A percentile compares a stretch with the other conserved stretches of the same genome.
phyloP scores from a whole-genome alignment of 1,140 invertebrate genomes.

The Orius laevigatus region DNA sequence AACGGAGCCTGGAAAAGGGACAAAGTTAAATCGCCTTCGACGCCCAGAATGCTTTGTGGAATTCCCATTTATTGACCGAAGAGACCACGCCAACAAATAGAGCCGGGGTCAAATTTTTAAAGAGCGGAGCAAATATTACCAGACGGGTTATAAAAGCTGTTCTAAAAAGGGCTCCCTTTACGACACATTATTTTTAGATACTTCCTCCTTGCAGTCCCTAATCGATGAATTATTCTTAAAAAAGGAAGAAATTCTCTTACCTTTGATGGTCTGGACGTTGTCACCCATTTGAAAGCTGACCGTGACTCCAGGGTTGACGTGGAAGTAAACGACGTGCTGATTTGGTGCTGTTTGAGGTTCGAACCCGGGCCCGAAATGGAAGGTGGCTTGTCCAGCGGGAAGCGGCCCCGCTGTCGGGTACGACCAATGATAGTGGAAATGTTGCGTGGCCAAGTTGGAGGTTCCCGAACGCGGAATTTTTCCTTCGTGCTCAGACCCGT shows the following conservation, averaged over 20 bases:
- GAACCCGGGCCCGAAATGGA: conserved; percentile 34
- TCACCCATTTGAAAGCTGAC: conserved; percentile 48
- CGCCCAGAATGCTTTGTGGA: too few species aligned
- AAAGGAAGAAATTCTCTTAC: conserved; percentile 27
- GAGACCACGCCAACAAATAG: too few species aligned
- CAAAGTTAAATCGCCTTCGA: too few species aligned
- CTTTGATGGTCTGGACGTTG: conserved; percentile 44
- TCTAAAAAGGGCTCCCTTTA: too few species aligned
- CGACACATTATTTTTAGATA: too few species aligned
- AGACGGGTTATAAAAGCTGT: too few species aligned
- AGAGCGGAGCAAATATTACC: too few species aligned
- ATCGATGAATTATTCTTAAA: too few species aligned
- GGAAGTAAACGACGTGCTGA: conserved; percentile 47
- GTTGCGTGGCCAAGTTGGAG: conserved; percentile 23
- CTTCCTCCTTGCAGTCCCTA: too few species aligned
- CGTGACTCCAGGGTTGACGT: conserved; percentile 50
- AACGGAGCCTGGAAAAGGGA: too few species aligned
- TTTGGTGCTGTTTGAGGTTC: conserved; percentile 28
- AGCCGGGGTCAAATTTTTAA: too few species aligned
- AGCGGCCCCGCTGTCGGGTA: conserved; percentile 20
- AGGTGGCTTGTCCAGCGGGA: conserved; percentile 26
- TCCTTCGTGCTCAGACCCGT: conserved; percentile 1
- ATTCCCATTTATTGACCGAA: too few species aligned
- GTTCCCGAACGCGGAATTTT: conserved; percentile 18
- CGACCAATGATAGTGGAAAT: conserved; percentile 28